A percentile compares a stretch with the other conserved stretches of the same genome.
These are phyloP conservation scores for Druon quercuslanigerum DNA, from an alignment of 1,140 invertebrate species.

Conservation along the genomic window DNA sequence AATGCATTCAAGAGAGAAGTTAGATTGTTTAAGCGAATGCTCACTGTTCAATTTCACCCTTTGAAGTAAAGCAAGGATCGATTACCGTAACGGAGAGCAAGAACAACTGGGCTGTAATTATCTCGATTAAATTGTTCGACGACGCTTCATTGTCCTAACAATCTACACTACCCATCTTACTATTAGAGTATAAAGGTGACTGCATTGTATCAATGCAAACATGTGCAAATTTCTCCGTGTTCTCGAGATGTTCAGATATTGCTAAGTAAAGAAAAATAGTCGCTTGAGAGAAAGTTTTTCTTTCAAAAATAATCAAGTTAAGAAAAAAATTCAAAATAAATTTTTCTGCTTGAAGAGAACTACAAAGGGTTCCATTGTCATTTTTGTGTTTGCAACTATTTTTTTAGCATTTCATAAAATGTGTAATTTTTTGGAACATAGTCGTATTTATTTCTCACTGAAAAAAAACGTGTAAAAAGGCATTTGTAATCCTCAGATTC, in stretches of 20 bases:
- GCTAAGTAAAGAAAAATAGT: not conserved
- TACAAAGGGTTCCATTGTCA: too few species aligned
- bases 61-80: slow-evolving; percentile 20
- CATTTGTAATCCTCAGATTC: too few species aligned
- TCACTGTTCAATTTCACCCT: slow-evolving; percentile 2
- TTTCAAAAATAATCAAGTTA: too few species aligned
- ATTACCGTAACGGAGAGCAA: slow-evolving; percentile 25
- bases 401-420: too few species aligned
- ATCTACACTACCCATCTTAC: slow-evolving; percentile 31
- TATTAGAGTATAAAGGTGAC: not conserved
- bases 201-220: not conserved
- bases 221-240: slow-evolving; percentile 1
- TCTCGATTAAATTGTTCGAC: slow-evolving; percentile 35
- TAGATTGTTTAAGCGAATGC: slow-evolving; percentile 15
- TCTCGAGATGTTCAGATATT: slow-evolving; percentile 19
- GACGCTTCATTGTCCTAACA: slow-evolving; percentile 40
- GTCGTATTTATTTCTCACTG: too few species aligned
- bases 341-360: too few species aligned
- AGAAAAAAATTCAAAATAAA: too few species aligned
- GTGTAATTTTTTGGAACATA: too few species aligned
- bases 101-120: slow-evolving; percentile 31
- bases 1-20: not conserved
- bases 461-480: too few species aligned
- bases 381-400: too few species aligned
- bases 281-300: too few species aligned